phyloP scores from a whole-genome alignment of 2,888 invertebrate genomes.

The Cabera pusaria region DNA sequence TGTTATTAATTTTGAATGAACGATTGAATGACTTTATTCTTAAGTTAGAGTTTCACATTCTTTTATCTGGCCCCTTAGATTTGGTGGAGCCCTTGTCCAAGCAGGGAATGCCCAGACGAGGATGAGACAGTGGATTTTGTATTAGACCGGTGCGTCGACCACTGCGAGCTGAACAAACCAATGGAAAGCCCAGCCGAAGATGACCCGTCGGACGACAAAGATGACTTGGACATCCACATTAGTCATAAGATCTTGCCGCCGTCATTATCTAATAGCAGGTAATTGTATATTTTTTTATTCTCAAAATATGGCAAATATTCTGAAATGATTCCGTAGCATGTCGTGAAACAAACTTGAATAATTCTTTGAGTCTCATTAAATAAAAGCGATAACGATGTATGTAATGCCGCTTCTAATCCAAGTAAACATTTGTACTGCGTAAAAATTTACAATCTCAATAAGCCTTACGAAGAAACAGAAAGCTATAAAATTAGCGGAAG shows the following conservation, averaged over 20 bases:
- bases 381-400: conserved; percentile 39
- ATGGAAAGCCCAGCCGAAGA: conserved; percentile 59
- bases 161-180: conserved; percentile 84
- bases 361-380: conserved; percentile 42
- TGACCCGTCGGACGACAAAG: conserved; percentile 71
- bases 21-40: no score
- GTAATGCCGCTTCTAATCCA: conserved; percentile 31
- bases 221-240: conserved; percentile 81
- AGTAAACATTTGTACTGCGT: conserved; percentile 35
- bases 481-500: conserved; percentile 11
- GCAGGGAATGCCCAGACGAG: conserved; percentile 90
- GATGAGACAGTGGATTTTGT: conserved; percentile 89
- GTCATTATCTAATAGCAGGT: conserved; percentile 66
- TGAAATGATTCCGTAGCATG: neutral
- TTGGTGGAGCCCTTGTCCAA: conserved; percentile 93
- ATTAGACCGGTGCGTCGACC: conserved; percentile 88
- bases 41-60: no score
- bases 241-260: conserved; percentile 73
- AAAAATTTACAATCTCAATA: conserved; percentile 38
- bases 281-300: no score
- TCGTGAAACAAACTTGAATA: conserved; percentile 17
- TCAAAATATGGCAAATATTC: no score
- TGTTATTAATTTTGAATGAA: neutral
- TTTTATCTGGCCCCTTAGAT: conserved; percentile 80
- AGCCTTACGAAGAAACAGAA: conserved; percentile 38